Evolutionary conservation across 2,113 vertebrate genomes (phyloP).

Genomic region (Ammodytes marinus): DNA sequence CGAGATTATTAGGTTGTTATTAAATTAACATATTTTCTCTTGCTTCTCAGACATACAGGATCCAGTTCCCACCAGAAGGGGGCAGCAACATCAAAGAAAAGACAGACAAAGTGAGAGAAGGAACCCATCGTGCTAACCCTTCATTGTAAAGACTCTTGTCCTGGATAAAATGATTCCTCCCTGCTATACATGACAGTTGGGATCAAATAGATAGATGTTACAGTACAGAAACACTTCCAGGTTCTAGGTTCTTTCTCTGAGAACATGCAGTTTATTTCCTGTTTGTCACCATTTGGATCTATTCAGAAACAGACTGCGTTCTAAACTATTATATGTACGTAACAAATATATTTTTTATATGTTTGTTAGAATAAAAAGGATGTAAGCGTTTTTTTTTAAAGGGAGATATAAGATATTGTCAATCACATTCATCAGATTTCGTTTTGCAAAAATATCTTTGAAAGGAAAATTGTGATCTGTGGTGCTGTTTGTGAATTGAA

Average conservation of each 20-base stretch:
- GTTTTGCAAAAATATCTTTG: neutral
- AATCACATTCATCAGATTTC: neutral
- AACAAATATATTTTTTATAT: neutral
- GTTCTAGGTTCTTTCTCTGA: neutral
- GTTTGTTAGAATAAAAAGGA: conserved; percentile 2
- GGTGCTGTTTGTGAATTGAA: neutral
- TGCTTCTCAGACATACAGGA: conserved; percentile 30
- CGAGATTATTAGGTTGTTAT: neutral
- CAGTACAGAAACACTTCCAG: neutral
- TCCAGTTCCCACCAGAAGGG: conserved; percentile 56
- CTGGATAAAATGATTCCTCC: neutral
- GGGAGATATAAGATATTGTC: neutral
- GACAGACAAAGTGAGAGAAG: conserved; percentile 35
- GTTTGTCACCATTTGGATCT: neutral
- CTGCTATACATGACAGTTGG: neutral
- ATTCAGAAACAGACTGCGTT: neutral
- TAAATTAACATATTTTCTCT: neutral
- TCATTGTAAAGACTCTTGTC: neutral
- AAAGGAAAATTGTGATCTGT: neutral
- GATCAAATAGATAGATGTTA: neutral
- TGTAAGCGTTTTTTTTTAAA: neutral
- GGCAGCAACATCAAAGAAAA: conserved; percentile 68
- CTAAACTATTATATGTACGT: no score
- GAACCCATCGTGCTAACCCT: fast-evolving
- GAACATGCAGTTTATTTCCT: neutral